phyloP scores from a whole-genome alignment of 1,140 invertebrate genomes.

The Palaemon carinicauda region DNA sequence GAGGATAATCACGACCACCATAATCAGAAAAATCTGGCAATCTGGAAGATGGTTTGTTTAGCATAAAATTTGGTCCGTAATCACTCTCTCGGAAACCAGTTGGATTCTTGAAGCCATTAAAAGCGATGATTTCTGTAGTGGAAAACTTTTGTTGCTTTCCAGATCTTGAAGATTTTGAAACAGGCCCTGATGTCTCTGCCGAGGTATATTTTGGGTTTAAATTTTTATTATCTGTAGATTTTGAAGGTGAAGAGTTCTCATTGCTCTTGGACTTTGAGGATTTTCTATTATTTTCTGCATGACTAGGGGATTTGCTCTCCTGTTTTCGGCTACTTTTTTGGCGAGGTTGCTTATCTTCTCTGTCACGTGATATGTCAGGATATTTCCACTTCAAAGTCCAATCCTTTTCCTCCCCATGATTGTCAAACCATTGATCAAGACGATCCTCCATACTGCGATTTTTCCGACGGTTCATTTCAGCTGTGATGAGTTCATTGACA shows the following conservation, averaged over 20 bases:
- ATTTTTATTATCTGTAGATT: constrained; percentile 28
- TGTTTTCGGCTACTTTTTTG: constrained; percentile 7
- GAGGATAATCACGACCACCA: constrained; percentile 45
- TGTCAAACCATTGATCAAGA: constrained; percentile 56
- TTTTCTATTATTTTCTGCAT: constrained; percentile 22
- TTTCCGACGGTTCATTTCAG: constrained; percentile 53
- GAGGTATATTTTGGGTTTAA: background rate
- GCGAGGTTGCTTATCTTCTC: background rate
- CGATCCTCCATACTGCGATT: constrained; percentile 59
- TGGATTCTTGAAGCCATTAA: constrained; percentile 58
- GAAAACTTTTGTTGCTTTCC: constrained; percentile 18
- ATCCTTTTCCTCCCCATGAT: constrained; percentile 29
- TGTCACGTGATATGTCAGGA: constrained; percentile 32
- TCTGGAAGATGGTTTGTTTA: constrained; percentile 48
- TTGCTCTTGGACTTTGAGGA: constrained; percentile 9
- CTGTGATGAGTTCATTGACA: constrained; percentile 55
- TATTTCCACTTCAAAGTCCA: constrained; percentile 44
- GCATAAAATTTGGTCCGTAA: constrained; percentile 59
- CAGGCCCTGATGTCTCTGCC: background rate
- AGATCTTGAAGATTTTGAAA: constrained; percentile 16
- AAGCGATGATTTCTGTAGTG: constrained; percentile 53
- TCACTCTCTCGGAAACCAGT: constrained; percentile 56
- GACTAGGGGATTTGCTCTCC: constrained; percentile 32
- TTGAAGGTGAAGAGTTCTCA: constrained; percentile 33
- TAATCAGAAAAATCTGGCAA: constrained; percentile 51